Conservation (phyloP, 1,140 invertebrate genomes). For the Arion vulgaris region DNA sequence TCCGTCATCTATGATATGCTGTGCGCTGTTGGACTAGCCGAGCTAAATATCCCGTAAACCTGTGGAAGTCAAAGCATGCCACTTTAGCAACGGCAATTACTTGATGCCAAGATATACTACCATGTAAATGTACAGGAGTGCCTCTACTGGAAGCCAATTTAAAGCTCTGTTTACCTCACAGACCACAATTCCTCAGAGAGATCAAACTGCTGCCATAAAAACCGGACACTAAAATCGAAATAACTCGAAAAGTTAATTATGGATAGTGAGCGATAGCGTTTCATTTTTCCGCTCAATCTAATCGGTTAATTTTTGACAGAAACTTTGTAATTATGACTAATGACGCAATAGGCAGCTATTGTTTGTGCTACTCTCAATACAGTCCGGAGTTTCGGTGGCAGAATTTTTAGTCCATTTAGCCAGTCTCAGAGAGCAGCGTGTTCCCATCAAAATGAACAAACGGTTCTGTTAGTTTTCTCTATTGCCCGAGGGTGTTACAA, state of each 20-base stretch:
- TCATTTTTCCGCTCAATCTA: background rate
- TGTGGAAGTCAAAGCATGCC: background rate
- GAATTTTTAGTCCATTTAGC: conserved; percentile 9
- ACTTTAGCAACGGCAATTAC: conserved; percentile 4
- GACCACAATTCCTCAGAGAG: background rate
- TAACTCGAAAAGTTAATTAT: background rate
- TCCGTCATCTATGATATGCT: too few species aligned
- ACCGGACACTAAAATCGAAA: background rate
- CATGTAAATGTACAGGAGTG: background rate
- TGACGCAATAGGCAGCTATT: conserved; percentile 3
- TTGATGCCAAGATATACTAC: background rate
- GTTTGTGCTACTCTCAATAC: background rate
- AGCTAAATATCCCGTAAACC: too few species aligned
- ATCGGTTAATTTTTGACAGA: background rate
- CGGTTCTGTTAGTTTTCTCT: background rate
- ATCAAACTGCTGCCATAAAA: background rate
- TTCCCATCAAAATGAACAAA: background rate
- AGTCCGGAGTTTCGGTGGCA: background rate
- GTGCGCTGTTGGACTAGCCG: too few species aligned
- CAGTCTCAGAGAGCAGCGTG: background rate
- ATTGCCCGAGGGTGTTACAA: background rate
- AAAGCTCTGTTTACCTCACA: background rate
- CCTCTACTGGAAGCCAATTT: conserved; percentile 9
- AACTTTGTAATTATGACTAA: conserved; percentile 10
- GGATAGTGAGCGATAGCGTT: background rate